Conservation (phyloP, 2,113 vertebrate species). For the Epinephelus cyanopodus region DNA sequence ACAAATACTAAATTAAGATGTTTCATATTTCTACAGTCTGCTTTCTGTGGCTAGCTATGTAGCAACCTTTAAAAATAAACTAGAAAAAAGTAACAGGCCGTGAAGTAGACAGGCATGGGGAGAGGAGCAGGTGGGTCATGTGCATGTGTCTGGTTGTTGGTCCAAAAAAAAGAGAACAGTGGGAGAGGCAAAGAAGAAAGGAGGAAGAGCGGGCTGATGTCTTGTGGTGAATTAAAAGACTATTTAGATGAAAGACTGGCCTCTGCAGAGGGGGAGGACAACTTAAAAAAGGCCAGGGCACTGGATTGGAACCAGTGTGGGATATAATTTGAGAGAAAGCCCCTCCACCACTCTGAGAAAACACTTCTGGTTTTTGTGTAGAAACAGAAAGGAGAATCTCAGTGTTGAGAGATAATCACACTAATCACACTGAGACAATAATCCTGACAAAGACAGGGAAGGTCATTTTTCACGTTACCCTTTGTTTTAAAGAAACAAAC, state of each 20-base stretch:
- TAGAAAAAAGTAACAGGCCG: background rate
- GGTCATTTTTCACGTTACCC: background rate
- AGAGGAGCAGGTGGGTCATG: constrained; percentile 24
- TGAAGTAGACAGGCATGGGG: background rate
- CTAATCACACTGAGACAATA: background rate
- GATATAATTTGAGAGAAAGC: constrained; percentile 48
- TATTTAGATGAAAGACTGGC: constrained; percentile 61
- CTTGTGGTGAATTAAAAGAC: constrained; percentile 52
- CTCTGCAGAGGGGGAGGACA: constrained; percentile 45
- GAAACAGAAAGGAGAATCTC: constrained; percentile 11
- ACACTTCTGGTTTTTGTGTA: constrained; percentile 35
- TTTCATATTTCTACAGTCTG: background rate
- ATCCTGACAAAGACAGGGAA: background rate
- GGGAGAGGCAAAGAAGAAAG: constrained; percentile 40
- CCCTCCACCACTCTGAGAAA: constrained; percentile 9
- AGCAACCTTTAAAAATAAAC: background rate
- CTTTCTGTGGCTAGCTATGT: background rate
- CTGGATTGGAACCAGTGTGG: constrained; percentile 67
- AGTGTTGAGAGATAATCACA: background rate
- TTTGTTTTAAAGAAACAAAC: background rate
- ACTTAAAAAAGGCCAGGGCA: constrained; percentile 35
- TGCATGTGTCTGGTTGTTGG: constrained; percentile 41
- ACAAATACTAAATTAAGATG: background rate
- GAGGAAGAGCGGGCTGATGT: constrained; percentile 20
- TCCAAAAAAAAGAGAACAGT: constrained; percentile 48